A percentile compares a stretch with the other conserved stretches of the same genome.
Evolutionary conservation across 2,797 vertebrate species (phyloP).

Genomic region (Choloepus didactylus): DNA sequence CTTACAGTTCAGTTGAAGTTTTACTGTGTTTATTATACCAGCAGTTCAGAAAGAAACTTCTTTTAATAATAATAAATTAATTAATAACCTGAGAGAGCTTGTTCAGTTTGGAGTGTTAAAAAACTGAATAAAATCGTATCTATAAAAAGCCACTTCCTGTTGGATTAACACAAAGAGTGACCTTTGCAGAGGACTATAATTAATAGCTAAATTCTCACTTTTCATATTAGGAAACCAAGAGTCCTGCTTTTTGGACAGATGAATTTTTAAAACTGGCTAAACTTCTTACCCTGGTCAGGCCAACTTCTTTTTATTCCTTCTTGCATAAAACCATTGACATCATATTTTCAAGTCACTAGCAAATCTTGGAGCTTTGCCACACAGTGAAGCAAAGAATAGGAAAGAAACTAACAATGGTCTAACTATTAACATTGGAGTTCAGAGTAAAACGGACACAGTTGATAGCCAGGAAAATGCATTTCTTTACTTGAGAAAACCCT

Average conservation of each 20-base stretch:
- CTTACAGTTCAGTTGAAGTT: slow-evolving; percentile 32
- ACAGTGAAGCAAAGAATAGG: not conserved
- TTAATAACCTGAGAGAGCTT: not conserved
- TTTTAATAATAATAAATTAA: slow-evolving; percentile 52
- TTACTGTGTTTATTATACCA: slow-evolving; percentile 54
- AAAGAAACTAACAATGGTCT: not conserved
- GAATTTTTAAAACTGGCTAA: slow-evolving; percentile 61
- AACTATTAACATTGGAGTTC: slow-evolving; percentile 28
- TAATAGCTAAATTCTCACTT: slow-evolving; percentile 75
- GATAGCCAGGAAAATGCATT: not conserved
- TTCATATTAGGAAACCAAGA: not conserved
- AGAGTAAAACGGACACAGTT: not conserved
- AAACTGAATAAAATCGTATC: slow-evolving; percentile 63
- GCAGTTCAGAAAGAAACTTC: slow-evolving; percentile 16
- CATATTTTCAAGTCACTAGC: slow-evolving; percentile 17
- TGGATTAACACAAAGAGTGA: slow-evolving; percentile 66
- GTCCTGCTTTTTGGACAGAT: slow-evolving; percentile 47
- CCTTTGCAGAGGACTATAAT: slow-evolving; percentile 75
- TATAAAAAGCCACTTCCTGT: slow-evolving; percentile 71
- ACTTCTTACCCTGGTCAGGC: not conserved
- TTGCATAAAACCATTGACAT: not conserved
- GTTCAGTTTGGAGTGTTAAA: slow-evolving; percentile 57
- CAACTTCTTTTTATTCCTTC: slow-evolving; percentile 47
- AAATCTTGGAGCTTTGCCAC: slow-evolving; percentile 23
- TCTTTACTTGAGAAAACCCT: not conserved